phyloP scores from a whole-genome alignment of 2,113 vertebrate species.

The Cynocephalus volans region DNA sequence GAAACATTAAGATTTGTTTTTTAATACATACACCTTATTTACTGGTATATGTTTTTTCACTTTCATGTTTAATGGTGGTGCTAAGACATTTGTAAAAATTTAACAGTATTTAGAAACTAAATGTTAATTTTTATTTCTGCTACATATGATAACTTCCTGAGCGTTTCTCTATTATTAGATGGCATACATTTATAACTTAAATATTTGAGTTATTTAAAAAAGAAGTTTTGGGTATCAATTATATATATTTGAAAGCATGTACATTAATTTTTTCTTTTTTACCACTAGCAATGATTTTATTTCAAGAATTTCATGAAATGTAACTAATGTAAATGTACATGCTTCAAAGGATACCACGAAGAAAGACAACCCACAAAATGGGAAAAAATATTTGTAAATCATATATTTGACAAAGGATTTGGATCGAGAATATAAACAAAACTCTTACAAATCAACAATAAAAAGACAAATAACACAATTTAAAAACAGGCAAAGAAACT shows the following conservation, averaged over 20 bases:
- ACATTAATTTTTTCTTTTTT: conserved; percentile 29
- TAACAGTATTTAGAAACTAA: conserved; percentile 59
- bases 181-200: conserved; percentile 13
- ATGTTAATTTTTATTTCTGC: conserved; percentile 39
- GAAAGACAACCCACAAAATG: background rate
- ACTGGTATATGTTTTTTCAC: conserved; percentile 44
- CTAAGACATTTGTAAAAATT: conserved; percentile 57
- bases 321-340: conserved; percentile 3
- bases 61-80: conserved; percentile 36
- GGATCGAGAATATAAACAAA: background rate
- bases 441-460: conserved; percentile 7
- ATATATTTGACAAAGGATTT: background rate
- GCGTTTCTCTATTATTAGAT: background rate
- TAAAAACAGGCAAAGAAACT: conserved; percentile 11
- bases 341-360: conserved; percentile 40
- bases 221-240: conserved; percentile 19
- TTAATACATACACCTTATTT: background rate
- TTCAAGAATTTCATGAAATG: conserved; percentile 32
- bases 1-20: background rate
- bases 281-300: background rate
- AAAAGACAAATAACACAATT: background rate
- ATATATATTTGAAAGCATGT: conserved; percentile 9
- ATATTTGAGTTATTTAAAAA: conserved; percentile 37
- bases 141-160: background rate
- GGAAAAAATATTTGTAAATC: conserved; percentile 14